These are phyloP conservation scores for Rhimphoctona megacephalus DNA, from an alignment of 2,888 invertebrate species.

Conservation along the genomic window DNA sequence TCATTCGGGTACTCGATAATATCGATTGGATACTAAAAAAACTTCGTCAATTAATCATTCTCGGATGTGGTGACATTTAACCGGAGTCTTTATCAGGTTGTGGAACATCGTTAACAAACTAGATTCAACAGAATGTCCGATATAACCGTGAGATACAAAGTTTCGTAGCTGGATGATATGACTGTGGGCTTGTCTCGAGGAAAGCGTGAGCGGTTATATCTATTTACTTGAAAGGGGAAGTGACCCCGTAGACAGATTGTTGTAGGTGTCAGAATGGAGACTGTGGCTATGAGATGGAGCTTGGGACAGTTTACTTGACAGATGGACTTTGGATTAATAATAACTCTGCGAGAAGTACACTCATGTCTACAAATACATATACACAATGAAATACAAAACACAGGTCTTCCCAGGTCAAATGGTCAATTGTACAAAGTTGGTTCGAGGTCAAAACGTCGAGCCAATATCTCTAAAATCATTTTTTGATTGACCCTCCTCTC, in stretches of 20 bases:
- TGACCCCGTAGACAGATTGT: conserved; percentile 76
- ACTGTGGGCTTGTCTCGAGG: conserved; percentile 1
- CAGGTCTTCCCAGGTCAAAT: not conserved
- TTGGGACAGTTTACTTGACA: conserved; percentile 74
- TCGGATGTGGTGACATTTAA: not conserved
- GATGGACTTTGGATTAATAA: conserved; percentile 78
- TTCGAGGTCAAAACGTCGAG: not conserved
- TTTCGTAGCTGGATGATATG: conserved; percentile 20
- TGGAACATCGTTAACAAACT: conserved; percentile 7
- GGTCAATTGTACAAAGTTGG: not conserved
- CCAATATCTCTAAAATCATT: not conserved
- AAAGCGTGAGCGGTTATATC: not conserved
- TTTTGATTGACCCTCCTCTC: not conserved
- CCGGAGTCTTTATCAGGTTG: conserved; percentile 3
- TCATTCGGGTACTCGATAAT: not conserved
- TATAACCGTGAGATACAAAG: conserved; percentile 28
- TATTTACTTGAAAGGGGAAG: conserved; percentile 75
- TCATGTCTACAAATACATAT: not conserved
- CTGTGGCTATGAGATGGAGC: conserved; percentile 36
- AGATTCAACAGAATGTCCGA: not conserved
- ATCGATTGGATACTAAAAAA: not conserved
- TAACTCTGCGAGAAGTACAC: conserved; percentile 67
- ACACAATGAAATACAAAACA: not conserved
- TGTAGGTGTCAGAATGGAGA: conserved; percentile 60
- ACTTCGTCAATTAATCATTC: not conserved